phyloP scores from a whole-genome alignment of 2,888 invertebrate species.

The Eilema griseolum region DNA sequence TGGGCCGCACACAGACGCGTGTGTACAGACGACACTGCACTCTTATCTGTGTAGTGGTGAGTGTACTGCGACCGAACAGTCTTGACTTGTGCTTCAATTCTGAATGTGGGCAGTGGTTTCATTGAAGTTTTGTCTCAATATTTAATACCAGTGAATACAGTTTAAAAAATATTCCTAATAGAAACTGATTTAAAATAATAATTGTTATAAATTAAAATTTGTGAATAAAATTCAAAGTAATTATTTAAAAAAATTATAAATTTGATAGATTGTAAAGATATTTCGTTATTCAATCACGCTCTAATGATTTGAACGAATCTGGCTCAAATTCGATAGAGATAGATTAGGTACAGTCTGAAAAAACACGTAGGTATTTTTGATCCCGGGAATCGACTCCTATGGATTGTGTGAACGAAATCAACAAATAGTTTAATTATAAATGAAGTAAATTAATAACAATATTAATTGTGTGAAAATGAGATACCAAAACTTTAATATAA shows the following conservation, averaged over 20 bases:
- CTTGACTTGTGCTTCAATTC: constrained; percentile 51
- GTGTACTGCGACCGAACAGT: constrained; percentile 59
- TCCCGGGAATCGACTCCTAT: too few relatives aligned
- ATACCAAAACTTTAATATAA: not conserved
- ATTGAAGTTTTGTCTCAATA: constrained; percentile 4
- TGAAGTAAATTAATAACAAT: not conserved
- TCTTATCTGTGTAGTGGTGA: constrained; percentile 68
- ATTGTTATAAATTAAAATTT: not conserved
- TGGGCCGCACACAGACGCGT: constrained; percentile 69
- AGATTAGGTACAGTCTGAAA: too few relatives aligned
- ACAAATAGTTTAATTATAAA: not conserved
- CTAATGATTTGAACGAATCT: too few relatives aligned
- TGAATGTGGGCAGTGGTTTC: constrained; percentile 25
- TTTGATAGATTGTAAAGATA: not conserved
- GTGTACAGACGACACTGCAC: constrained; percentile 74
- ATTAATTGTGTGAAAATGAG: not conserved
- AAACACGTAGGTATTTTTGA: too few relatives aligned
- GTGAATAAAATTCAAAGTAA: not conserved
- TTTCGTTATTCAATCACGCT: too few relatives aligned
- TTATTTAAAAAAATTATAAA: not conserved
- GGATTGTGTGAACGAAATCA: too few relatives aligned
- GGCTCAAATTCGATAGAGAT: too few relatives aligned
- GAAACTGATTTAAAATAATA: not conserved
- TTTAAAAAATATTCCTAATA: not conserved
- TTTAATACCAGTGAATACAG: not conserved